Conservation (phyloP, 2,797 vertebrate genomes). For the Pogonophryne albipinna region DNA sequence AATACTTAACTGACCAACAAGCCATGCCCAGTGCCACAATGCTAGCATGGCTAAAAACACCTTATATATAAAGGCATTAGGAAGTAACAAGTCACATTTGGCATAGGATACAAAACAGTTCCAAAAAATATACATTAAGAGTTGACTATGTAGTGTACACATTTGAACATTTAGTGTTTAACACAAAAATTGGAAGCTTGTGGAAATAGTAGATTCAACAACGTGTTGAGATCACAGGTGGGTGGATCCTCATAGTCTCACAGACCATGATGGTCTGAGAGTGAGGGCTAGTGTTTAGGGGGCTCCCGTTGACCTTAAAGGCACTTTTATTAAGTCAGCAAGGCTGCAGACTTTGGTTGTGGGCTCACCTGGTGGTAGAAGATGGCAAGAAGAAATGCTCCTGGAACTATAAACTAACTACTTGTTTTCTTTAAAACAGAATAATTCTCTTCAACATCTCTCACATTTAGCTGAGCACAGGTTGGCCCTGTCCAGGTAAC, state of each 20-base stretch:
- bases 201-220: background rate
- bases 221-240: background rate
- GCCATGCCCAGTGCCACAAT: background rate
- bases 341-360: background rate
- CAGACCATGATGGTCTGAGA: background rate
- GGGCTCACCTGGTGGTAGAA: background rate
- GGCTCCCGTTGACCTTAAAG: background rate
- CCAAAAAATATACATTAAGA: slow-evolving; percentile 30
- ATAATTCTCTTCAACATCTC: background rate
- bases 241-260: background rate
- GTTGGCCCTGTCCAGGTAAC: too few species aligned
- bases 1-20: background rate
- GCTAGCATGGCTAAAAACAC: slow-evolving; percentile 9
- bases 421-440: background rate
- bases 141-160: slow-evolving; percentile 32
- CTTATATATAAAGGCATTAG: background rate
- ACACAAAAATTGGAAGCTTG: slow-evolving; percentile 18
- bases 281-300: background rate
- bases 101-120: slow-evolving; percentile 25
- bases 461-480: slow-evolving; percentile 4
- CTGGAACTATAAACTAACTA: background rate
- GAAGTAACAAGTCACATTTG: slow-evolving; percentile 39
- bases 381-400: background rate
- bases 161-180: slow-evolving; percentile 38
- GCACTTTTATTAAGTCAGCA: background rate